phyloP scores from a whole-genome alignment of 1,140 invertebrate genomes.

The Delia radicum region DNA sequence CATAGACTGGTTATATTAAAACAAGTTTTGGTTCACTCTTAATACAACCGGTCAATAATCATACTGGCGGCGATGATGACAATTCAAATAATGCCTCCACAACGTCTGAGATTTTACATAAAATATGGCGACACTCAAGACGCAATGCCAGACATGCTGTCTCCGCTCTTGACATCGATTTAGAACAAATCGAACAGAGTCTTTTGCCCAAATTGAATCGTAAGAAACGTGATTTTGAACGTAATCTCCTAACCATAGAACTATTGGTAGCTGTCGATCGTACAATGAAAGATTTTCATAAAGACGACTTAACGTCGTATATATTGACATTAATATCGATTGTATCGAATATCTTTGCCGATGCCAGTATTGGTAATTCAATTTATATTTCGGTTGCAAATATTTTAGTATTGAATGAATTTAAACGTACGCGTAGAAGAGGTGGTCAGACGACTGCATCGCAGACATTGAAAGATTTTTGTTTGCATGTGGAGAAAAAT shows the following conservation, averaged over 20 bases:
- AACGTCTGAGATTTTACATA: constrained; percentile 42
- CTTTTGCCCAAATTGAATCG: constrained; percentile 41
- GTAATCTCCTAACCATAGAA: constrained; percentile 72
- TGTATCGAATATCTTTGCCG: constrained; percentile 76
- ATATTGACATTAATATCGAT: constrained; percentile 80
- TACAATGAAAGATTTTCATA: constrained; percentile 76
- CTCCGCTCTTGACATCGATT: constrained; percentile 34
- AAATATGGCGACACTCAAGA: constrained; percentile 46
- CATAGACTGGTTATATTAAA: constrained; percentile 66
- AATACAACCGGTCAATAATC: constrained; percentile 63
- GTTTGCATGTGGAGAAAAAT: constrained; percentile 66
- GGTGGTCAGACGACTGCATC: constrained; percentile 59
- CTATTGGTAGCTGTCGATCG: constrained; percentile 77
- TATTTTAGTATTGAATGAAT: constrained; percentile 62
- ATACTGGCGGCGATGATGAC: too few relatives aligned
- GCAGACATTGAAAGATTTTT: constrained; percentile 68
- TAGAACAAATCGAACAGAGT: constrained; percentile 28
- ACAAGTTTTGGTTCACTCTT: constrained; percentile 65
- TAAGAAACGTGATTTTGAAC: constrained; percentile 53
- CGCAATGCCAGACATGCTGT: constrained; percentile 51
- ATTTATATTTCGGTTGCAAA: constrained; percentile 76
- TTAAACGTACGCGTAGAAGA: constrained; percentile 40
- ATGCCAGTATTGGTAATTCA: constrained; percentile 78
- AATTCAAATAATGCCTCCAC: constrained; percentile 1
- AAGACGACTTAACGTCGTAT: constrained; percentile 61